phyloP scores from a whole-genome alignment of 1,140 invertebrate genomes.

The Branchinecta lindahli region DNA sequence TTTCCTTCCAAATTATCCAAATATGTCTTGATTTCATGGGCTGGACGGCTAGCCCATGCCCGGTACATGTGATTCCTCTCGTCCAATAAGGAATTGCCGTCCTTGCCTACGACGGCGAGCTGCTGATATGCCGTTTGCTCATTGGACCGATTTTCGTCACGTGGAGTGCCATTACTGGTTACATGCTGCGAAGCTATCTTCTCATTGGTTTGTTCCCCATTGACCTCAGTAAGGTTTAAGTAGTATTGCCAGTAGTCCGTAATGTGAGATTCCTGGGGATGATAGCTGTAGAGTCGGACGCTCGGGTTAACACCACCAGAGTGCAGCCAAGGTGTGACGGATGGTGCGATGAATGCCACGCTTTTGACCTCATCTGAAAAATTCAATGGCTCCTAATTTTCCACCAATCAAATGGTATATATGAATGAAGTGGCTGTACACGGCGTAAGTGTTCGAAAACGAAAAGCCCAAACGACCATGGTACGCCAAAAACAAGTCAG shows the following conservation, averaged over 20 bases:
- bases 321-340: conserved; percentile 20
- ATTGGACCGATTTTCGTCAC: background rate
- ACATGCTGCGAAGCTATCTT: background rate
- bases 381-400: background rate
- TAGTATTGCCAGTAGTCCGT: conserved; percentile 19
- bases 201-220: background rate
- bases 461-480: too few species aligned
- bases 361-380: conserved; percentile 20
- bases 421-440: background rate
- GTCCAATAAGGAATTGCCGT: background rate
- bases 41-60: background rate
- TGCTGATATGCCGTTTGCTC: too few species aligned
- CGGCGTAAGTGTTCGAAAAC: background rate
- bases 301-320: conserved; percentile 20
- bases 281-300: conserved; percentile 17
- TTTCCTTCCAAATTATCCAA: background rate
- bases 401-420: background rate
- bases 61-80: background rate
- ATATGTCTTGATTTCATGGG: background rate
- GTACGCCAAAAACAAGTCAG: too few species aligned
- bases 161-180: background rate
- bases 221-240: conserved; percentile 17
- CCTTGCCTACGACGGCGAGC: too few species aligned
- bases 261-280: background rate
- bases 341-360: conserved; percentile 19